Percentiles rank a stretch among this genome's conserved stretches.
Evolutionary conservation across 2,888 invertebrate species (phyloP).

Genomic region (Trissolcus brochymenae): DNA sequence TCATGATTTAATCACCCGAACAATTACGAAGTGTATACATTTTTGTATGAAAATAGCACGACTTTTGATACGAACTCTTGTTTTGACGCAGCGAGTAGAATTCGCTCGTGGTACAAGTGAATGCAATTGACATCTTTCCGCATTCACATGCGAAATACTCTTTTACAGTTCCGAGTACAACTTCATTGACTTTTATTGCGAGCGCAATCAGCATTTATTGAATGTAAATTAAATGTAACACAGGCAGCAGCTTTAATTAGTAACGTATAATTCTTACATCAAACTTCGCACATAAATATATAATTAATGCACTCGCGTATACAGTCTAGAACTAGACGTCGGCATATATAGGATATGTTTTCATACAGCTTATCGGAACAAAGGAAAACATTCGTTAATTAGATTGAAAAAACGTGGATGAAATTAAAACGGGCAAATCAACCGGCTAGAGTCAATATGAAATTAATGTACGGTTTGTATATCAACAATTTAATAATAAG

Average conservation of each 20-base stretch:
- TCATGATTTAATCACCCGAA: too few species aligned
- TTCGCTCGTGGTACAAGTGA: conserved; percentile 17
- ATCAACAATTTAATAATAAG: conserved; percentile 38
- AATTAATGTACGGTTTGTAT: conserved; percentile 33
- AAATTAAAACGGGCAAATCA: conserved; percentile 26
- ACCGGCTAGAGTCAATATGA: conserved; percentile 18
- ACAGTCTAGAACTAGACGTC: conserved; percentile 8
- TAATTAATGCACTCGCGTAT: conserved; percentile 34
- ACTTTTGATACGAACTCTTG: conserved; percentile 1
- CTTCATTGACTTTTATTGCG: conserved; percentile 33
- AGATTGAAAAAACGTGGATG: conserved; percentile 22
- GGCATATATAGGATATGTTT: conserved; percentile 10
- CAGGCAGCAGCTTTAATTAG: conserved; percentile 31
- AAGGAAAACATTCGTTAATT: conserved; percentile 40
- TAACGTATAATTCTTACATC: conserved; percentile 29
- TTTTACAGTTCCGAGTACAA: conserved; percentile 11
- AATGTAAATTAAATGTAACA: conserved; percentile 37
- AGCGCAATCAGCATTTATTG: conserved; percentile 26
- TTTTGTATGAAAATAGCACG: conserved; percentile 12
- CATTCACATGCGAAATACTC: conserved; percentile 20
- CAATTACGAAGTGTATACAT: background rate
- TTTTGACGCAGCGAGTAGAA: background rate
- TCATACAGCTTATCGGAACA: conserved; percentile 37
- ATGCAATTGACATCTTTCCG: conserved; percentile 40
- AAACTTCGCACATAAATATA: conserved; percentile 35